Evolutionary conservation across 2,797 vertebrate genomes (phyloP), one percentile per base, ranked within the genome.

Genomic region (Melanotaenia boesemani): DNA sequence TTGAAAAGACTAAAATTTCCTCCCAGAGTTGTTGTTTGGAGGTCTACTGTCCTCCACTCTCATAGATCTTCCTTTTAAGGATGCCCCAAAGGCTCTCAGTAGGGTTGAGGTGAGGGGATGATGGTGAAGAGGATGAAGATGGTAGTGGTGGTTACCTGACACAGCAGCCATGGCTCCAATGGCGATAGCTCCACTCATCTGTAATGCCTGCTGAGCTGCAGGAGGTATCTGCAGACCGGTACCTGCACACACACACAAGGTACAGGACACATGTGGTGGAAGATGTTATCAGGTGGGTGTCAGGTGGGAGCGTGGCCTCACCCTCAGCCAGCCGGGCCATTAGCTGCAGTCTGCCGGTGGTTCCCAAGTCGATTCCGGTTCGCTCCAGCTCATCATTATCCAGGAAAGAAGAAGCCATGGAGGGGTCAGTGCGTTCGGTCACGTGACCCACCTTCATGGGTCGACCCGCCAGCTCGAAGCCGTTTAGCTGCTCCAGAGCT

Each of bases 361-460:
- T 97, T 80, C 97, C 97, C 79, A 98, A 90, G 80, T 99, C 97
- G 75, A 99, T 96, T 75, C 98, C 97, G 57, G 95, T 96, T 67
- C 96, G 95, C 84, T 99, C 98, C 48, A 98, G 90, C 79, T 99
- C 98, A 81, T 99, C 98, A 7, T 95, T 97, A 84, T 99, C 98
- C 75, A 98, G 92, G 92, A 98, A 96, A 0, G 96, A 97, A 34
- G 97, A 97, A 28, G 96, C 95, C 22, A 91, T 94, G 18, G 96
- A 96, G 26, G 95, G 94, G 86, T 99, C 98, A 0, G 95, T 96
- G 20, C 97, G 95, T 83, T 99, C 98, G 0, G 97, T 98, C 79
- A 99, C 98, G 5, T 99, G 96, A 26, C 97, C 97, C 26, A 99
- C 97, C 91, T 99, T 99, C 98, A 99, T 99, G 3, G 98, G 97